phyloP scores from a whole-genome alignment of 2,113 vertebrate genomes.

The Leptobrachium ailaonicum region DNA sequence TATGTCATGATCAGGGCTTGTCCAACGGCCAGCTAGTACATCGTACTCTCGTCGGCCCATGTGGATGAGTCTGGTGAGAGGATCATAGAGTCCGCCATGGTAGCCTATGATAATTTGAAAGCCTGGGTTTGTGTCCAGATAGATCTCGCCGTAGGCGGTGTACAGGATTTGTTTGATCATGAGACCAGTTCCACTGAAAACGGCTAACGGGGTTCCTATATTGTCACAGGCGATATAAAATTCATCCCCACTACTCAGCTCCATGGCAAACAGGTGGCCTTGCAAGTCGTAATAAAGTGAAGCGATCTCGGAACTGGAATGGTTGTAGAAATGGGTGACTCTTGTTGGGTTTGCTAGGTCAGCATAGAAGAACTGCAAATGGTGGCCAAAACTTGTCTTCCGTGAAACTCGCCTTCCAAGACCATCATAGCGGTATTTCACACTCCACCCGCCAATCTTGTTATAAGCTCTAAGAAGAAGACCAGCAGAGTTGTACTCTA shows the following conservation, averaged over 20 bases:
- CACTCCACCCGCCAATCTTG: constrained; percentile 84
- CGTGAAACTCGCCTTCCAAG: constrained; percentile 92
- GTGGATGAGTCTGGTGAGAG: constrained; percentile 91
- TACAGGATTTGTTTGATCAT: constrained; percentile 97
- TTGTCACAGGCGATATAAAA: constrained; percentile 97
- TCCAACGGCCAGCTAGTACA: constrained; percentile 92
- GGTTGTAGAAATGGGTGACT: constrained; percentile 97
- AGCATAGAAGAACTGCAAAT: constrained; percentile 96
- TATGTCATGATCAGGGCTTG: constrained; percentile 86
- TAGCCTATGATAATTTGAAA: constrained; percentile 93
- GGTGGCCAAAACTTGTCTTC: constrained; percentile 80
- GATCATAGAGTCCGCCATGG: constrained; percentile 92
- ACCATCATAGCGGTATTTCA: constrained; percentile 92
- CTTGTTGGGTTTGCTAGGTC: constrained; percentile 91
- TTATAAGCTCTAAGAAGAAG: constrained; percentile 90
- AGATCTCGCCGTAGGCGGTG: constrained; percentile 95
- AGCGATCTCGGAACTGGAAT: constrained; percentile 94
- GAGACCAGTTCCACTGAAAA: constrained; percentile 91
- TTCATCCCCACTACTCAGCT: constrained; percentile 92
- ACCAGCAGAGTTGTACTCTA: constrained; percentile 92
- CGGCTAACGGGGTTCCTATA: constrained; percentile 92
- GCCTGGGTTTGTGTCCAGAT: constrained; percentile 93
- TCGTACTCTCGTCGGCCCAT: constrained; percentile 95
- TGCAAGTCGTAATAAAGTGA: constrained; percentile 97
- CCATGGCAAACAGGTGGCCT: constrained; percentile 97